Percentiles rank a stretch among this genome's conserved stretches.
Evolutionary conservation across 1,140 invertebrate genomes (phyloP).

Genomic region (Ectropis grisescens): DNA sequence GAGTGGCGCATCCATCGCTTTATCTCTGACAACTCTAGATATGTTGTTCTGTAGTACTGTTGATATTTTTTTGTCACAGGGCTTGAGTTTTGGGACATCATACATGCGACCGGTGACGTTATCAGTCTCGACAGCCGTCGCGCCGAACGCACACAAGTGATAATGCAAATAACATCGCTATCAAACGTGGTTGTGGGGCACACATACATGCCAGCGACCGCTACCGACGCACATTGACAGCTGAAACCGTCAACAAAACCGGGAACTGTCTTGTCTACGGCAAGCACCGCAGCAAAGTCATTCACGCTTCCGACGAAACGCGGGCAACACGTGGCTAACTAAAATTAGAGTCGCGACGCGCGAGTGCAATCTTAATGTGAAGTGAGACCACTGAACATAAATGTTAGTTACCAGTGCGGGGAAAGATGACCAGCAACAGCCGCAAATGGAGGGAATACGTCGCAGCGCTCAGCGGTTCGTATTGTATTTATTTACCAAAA

Average conservation of each 20-base stretch:
- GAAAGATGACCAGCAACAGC: slow-evolving; percentile 35
- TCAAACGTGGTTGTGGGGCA: slow-evolving; percentile 12
- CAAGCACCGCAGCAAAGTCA: slow-evolving; percentile 34
- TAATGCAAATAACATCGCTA: slow-evolving; percentile 24
- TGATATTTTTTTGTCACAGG: no score
- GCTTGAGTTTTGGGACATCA: no score
- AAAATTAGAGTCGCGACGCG: slow-evolving; percentile 39
- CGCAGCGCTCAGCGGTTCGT: slow-evolving; percentile 58
- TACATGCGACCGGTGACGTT: no score
- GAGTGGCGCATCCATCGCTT: no score
- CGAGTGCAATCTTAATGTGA: slow-evolving; percentile 35
- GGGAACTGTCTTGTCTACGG: slow-evolving; percentile 29
- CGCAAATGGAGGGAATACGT: slow-evolving; percentile 59
- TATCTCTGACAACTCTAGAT: no score
- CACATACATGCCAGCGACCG: slow-evolving; percentile 26
- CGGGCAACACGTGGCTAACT: slow-evolving; percentile 46
- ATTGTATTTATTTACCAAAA: slow-evolving; percentile 27
- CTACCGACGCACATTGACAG: slow-evolving; percentile 32
- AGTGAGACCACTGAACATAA: slow-evolving; percentile 34
- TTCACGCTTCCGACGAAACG: slow-evolving; percentile 45
- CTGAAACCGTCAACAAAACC: slow-evolving; percentile 53
- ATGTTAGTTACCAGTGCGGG: slow-evolving; percentile 42
- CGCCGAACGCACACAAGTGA: slow-evolving; percentile 13
- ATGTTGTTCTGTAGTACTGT: no score
- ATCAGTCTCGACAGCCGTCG: slow-evolving; percentile 12